Base-by-base conservation (phyloP, 2,797 vertebrate species). In the Mus minutoides region DNA sequence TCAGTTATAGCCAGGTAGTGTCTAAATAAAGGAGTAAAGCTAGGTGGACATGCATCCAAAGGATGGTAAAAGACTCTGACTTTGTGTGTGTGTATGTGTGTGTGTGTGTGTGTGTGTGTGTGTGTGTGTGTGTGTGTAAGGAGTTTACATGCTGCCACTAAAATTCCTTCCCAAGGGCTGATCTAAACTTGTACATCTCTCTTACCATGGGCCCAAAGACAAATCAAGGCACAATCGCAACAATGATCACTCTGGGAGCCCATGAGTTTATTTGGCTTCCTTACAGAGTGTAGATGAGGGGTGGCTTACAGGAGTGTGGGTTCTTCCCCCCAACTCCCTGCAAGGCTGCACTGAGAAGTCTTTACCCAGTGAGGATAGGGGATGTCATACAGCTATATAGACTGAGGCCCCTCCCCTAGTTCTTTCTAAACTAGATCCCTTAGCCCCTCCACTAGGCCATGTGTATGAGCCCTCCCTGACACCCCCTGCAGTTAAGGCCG, bases 1-100 rank as follows among this genome's bases (percentile, higher is more conserved):
- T n/a, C 2, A 24, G 60, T 19, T n/a, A 21, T 49, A 60, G 56
- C 31, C 43, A 4, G 1, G 3, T 1, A 49, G 4, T 37, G 0
- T 85, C 4, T 91, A 17, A 83, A 91, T 60, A 64, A 92, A 84
- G 69, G n/a, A 40, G 16, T 26, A 34, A 86, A 40, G 1, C 40
- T 13, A 49, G 64, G 34, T 52, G n/a, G 16, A 31, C 2, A 6
- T 40, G 49, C 10, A 4, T 91, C 26, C 49, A 52, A 71, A 58
- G 85, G 83, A 37, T 0, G 49, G 4, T 16, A 19, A 73, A 40
- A 31, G 11, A 91, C 21, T 71, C 26, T 19, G 84, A 52, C 34
- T n/a, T n/a, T n/a, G n/a, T n/a, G n/a, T n/a, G n/a, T n/a, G n/a
- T n/a, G n/a, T n/a, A n/a, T n/a, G n/a, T n/a, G 43, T 46, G 43